A percentile compares a stretch with the other conserved stretches of the same genome.
Evolutionary conservation across 2,797 vertebrate genomes (phyloP).

Genomic region (Cirrhinus mrigala): DNA sequence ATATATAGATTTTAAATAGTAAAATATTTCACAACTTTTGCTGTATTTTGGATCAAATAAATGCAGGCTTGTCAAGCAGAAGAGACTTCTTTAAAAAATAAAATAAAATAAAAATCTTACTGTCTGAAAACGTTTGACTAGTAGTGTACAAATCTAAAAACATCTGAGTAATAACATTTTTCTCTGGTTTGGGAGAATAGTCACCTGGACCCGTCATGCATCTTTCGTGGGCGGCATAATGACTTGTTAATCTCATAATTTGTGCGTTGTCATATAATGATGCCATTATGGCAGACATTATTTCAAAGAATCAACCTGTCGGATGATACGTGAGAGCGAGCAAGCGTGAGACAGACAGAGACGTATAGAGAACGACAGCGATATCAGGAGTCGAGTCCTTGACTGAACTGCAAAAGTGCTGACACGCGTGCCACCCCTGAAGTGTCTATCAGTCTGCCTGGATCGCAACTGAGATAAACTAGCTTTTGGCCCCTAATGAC

Average conservation of each 20-base stretch:
- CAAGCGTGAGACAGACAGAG: constrained; percentile 37
- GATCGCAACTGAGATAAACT: constrained; percentile 68
- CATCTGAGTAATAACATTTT: background rate
- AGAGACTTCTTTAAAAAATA: too few relatives aligned
- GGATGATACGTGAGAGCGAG: background rate
- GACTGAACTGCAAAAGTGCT: constrained; percentile 81
- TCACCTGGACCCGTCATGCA: background rate
- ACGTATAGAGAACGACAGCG: constrained; percentile 59
- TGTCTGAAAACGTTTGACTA: too few relatives aligned
- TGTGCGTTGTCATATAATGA: constrained; percentile 1
- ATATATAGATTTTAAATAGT: too few relatives aligned
- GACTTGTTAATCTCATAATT: constrained; percentile 8
- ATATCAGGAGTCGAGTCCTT: constrained; percentile 75
- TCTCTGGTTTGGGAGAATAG: background rate
- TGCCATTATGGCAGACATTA: constrained; percentile 41
- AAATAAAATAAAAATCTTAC: too few relatives aligned
- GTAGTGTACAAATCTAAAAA: background rate
- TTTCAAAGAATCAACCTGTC: constrained; percentile 19
- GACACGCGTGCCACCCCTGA: constrained; percentile 73
- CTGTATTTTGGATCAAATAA: too few relatives aligned
- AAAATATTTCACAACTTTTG: too few relatives aligned
- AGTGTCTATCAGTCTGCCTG: constrained; percentile 76
- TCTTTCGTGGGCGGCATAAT: background rate
- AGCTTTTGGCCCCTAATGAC: constrained; percentile 68
- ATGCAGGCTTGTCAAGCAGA: too few relatives aligned